Evolutionary conservation across 2,113 vertebrate genomes (phyloP).

Genomic region (Cavia porcellus): DNA sequence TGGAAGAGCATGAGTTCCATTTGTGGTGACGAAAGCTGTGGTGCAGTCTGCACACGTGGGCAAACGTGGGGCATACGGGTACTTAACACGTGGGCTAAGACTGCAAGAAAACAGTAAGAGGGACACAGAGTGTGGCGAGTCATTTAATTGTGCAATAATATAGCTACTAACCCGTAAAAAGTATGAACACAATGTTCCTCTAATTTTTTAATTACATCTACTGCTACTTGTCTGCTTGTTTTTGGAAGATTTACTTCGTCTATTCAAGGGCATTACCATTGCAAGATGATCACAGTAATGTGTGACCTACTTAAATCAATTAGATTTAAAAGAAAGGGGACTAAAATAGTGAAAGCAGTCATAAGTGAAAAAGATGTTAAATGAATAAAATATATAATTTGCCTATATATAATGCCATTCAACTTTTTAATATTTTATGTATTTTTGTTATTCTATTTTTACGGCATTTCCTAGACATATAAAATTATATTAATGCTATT

Average conservation of each 20-base stretch:
- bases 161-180: background rate
- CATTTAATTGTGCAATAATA: background rate
- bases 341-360: background rate
- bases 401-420: background rate
- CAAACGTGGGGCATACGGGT: background rate
- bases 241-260: background rate
- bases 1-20: background rate
- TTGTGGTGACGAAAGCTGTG: background rate
- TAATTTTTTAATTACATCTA: background rate
- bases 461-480: background rate
- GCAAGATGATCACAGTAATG: background rate
- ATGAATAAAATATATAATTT: background rate
- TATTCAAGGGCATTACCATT: background rate
- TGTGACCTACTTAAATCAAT: background rate
- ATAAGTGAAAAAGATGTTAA: background rate
- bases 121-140: background rate
- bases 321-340: background rate
- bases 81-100: background rate
- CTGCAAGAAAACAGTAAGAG: background rate
- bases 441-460: background rate
- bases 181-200: background rate
- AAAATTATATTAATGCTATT: background rate
- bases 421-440: background rate
- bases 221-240: background rate
- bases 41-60: background rate